Conservation (phyloP, 1,140 invertebrate species). For the Leptopilina clavipes region DNA sequence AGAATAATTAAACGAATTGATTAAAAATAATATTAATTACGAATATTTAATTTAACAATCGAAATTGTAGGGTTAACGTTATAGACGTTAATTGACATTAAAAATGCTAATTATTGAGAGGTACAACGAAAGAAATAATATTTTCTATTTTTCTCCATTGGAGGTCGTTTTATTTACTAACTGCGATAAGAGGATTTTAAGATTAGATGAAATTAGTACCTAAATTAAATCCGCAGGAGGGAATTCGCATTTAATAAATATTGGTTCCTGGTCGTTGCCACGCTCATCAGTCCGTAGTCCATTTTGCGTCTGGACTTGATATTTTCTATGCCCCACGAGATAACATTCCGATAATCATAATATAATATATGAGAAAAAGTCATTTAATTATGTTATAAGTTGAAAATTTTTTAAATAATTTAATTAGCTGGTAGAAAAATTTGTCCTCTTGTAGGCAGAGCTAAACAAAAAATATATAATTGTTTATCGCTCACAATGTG, state of each 20-base stretch:
- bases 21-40: too few relatives aligned
- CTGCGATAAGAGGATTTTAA: not conserved
- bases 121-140: too few relatives aligned
- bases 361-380: not conserved
- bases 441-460: too few relatives aligned
- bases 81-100: too few relatives aligned
- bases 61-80: too few relatives aligned
- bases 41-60: too few relatives aligned
- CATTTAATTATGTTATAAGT: not conserved
- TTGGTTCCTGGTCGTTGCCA: not conserved
- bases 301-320: constrained; percentile 3
- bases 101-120: too few relatives aligned
- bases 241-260: not conserved
- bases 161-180: not conserved
- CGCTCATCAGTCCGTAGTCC: constrained; percentile 14
- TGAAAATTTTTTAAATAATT: not conserved
- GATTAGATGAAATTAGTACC: not conserved
- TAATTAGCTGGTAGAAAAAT: too few relatives aligned
- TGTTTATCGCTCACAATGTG: too few relatives aligned
- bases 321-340: constrained; percentile 13
- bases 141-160: not conserved
- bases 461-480: too few relatives aligned
- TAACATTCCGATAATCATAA: constrained; percentile 2
- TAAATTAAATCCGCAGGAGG: not conserved
- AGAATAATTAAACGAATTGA: too few relatives aligned